Conservation (phyloP, 2,113 vertebrate genomes). For the Tragelaphus imberbis region DNA sequence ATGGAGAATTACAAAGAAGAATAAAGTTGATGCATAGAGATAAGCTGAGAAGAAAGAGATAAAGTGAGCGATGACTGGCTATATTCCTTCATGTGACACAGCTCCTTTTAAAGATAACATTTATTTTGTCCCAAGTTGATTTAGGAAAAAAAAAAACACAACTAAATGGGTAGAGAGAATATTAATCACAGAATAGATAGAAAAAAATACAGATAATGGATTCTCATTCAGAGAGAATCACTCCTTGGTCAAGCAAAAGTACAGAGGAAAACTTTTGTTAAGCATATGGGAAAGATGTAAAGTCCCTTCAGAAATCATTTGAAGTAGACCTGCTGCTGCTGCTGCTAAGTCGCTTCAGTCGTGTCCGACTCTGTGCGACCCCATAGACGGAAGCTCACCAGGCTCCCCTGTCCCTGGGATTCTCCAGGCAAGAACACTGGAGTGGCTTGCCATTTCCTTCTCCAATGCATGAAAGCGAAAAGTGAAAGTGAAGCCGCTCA, state of each 20-base stretch:
- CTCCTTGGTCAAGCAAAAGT: conserved; percentile 20
- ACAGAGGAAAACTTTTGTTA: background rate
- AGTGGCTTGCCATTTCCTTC: too few relatives aligned
- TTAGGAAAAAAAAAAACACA: background rate
- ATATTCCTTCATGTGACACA: background rate
- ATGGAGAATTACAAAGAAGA: background rate
- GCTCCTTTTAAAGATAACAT: background rate
- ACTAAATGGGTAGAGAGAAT: background rate
- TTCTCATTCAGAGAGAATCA: background rate
- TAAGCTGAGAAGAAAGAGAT: background rate
- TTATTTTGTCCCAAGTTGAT: background rate
- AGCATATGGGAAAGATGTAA: background rate
- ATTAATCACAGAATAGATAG: background rate
- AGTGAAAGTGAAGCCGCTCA: too few relatives aligned
- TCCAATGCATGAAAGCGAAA: too few relatives aligned
- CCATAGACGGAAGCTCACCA: too few relatives aligned
- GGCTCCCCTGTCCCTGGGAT: too few relatives aligned
- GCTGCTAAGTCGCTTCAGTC: too few relatives aligned
- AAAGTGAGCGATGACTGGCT: background rate
- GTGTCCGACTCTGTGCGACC: too few relatives aligned
- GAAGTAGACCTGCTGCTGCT: too few relatives aligned
- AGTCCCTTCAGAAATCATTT: background rate
- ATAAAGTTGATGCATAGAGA: background rate
- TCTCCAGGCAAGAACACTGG: too few relatives aligned
- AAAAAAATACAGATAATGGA: background rate